Base-by-base conservation (phyloP, 2,797 vertebrate genomes). In the Fistularia tabacaria region DNA sequence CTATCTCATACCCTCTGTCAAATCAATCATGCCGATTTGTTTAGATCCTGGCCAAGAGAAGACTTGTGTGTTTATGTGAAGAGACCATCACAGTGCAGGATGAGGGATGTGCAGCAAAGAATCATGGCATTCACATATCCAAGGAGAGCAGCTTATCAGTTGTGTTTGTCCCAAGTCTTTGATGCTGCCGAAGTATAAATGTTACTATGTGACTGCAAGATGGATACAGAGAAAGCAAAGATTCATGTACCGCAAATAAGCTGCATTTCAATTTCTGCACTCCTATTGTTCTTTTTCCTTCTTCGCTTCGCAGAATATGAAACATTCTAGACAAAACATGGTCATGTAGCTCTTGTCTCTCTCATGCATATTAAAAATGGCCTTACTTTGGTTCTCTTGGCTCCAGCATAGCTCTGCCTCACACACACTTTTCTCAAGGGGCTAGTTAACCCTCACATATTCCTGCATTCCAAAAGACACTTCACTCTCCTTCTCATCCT, bases 11-110 rank as follows among this genome's bases (percentile, higher is more conserved):
- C 76, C 72, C 84, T 80, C 72, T 74, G 86, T 78, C 78, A 86
- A 87, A 90, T 90, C 85, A 85, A 81, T 91, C 87, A 89, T 82
- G 86, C 81, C 76, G 77, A 73, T 86, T 80, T 90, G 87, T 90
- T 89, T 90, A 89, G 85, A 89, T 84, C 76, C 77, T 64, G 81
- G 79, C 71, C 60, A 70, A 61, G 78, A 62, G 64, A 82, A 73
- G 64, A 64, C 80, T 77, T 63, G 80, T 76, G 74, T 80, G 82
- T 84, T 83, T 89, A 88, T 87, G 76, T 62, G 79, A 84, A 73
- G 13, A 45, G 66, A 70, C 74, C 81, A 87, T 88, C 77, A 62
- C 71, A 66, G 76, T 73, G 49, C 82, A 66, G 67, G 79, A 81
- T 82, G 81, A 81, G 61, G 74, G 82, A 82, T 82, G 74, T 71